These are phyloP conservation scores for Archivesica marissinica DNA, from an alignment of 1,140 invertebrate species.

Conservation along the genomic window DNA sequence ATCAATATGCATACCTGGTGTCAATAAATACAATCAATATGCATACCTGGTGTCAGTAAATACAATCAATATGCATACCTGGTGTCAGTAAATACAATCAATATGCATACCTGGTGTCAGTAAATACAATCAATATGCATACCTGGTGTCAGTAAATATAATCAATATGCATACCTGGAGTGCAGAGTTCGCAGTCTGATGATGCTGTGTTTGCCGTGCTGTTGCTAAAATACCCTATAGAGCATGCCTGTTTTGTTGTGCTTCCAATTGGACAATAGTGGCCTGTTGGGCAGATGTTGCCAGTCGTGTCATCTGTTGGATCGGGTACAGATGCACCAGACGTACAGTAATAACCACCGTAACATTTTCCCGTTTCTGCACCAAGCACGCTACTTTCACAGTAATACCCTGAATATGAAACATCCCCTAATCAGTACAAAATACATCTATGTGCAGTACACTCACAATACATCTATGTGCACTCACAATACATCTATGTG, in stretches of 20 bases:
- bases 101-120: no score
- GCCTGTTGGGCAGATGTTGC: conserved; percentile 75
- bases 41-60: no score
- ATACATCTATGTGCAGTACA: no score
- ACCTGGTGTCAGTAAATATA: no score
- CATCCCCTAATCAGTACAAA: no score
- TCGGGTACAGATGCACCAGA: conserved; percentile 69
- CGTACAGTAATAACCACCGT: conserved; percentile 80
- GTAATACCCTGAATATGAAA: conserved; percentile 78
- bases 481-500: no score
- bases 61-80: no score
- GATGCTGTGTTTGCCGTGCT: conserved; percentile 74
- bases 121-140: no score
- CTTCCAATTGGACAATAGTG: conserved; percentile 77
- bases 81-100: no score
- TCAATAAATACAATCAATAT: no score
- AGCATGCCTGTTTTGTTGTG: conserved; percentile 69
- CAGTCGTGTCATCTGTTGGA: conserved; percentile 77
- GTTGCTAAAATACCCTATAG: conserved; percentile 77
- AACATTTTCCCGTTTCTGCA: conserved; percentile 76
- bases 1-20: no score
- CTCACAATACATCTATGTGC: no score
- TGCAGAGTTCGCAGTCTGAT: conserved; percentile 76
- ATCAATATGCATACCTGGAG: conserved; percentile 79
- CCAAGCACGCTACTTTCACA: conserved; percentile 74